These are phyloP conservation scores for Poecile atricapillus DNA, from an alignment of 2,113 vertebrate genomes.

Conservation along the genomic window DNA sequence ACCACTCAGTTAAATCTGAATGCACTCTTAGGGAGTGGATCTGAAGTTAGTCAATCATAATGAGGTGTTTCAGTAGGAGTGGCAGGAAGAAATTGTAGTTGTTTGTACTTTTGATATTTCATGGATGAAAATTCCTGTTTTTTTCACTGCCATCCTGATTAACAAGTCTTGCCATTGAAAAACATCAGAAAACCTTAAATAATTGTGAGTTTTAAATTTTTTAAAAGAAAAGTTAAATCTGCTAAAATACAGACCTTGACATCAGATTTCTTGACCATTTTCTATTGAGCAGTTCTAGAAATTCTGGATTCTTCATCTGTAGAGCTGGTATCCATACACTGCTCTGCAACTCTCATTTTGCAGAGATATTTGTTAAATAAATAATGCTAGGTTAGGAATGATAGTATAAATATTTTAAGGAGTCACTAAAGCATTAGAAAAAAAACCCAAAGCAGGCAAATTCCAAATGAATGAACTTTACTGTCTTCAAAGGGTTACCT, in stretches of 20 bases:
- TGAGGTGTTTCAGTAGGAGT: not conserved
- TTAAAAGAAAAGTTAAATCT: not conserved
- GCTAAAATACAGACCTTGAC: not conserved
- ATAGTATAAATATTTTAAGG: constrained; percentile 33
- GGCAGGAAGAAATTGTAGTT: not conserved
- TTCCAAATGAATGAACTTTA: constrained; percentile 39
- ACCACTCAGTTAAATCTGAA: not conserved
- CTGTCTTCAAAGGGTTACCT: constrained; percentile 77
- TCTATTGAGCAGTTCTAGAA: not conserved
- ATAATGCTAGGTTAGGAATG: constrained; percentile 33
- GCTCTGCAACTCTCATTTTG: not conserved
- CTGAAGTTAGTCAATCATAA: not conserved
- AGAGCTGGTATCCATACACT: not conserved
- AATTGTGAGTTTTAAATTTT: not conserved
- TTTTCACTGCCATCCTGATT: not conserved
- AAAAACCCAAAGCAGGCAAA: not conserved
- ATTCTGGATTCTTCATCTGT: not conserved
- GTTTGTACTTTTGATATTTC: not conserved
- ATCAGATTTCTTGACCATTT: not conserved
- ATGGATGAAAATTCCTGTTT: not conserved
- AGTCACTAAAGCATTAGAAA: not conserved
- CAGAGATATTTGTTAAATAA: constrained; percentile 44
- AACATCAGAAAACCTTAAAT: not conserved
- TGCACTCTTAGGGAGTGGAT: not conserved
- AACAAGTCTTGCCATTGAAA: not conserved